Conservation (phyloP, 2,113 vertebrate species). For the Progne subis region DNA sequence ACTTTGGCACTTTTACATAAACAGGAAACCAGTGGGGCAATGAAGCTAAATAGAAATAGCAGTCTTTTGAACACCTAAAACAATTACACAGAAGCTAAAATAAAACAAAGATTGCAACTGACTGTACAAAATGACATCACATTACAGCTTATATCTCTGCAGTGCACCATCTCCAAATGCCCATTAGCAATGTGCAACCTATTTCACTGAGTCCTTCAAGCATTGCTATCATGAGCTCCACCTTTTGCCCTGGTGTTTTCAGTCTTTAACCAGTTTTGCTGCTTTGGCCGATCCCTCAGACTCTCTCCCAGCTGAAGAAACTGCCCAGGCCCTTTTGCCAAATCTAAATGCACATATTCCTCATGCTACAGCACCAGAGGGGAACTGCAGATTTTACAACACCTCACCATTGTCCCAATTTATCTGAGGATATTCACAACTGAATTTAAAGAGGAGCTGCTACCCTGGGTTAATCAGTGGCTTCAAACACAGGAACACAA, state of each 20-base stretch:
- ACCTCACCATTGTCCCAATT: accelerated
- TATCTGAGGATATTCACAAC: background rate
- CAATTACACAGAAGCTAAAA: background rate
- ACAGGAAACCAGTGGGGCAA: background rate
- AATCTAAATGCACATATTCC: background rate
- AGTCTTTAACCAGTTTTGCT: background rate
- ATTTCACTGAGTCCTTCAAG: background rate
- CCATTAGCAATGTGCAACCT: background rate
- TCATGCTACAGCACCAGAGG: background rate
- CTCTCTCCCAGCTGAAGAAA: background rate
- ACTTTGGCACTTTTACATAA: background rate
- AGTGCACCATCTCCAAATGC: background rate
- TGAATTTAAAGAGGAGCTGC: background rate
- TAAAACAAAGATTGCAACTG: background rate
- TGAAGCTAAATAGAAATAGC: background rate
- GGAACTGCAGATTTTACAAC: background rate
- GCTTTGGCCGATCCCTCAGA: background rate
- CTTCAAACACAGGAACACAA: background rate
- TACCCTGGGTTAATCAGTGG: background rate
- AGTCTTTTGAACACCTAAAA: background rate
- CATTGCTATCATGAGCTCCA: accelerated
- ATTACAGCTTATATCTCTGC: accelerated
- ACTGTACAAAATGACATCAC: background rate
- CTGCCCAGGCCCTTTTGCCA: background rate
- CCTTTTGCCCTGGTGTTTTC: background rate